Conservation (phyloP, 2,113 vertebrate genomes). For the Periophthalmodon schlosseri region DNA sequence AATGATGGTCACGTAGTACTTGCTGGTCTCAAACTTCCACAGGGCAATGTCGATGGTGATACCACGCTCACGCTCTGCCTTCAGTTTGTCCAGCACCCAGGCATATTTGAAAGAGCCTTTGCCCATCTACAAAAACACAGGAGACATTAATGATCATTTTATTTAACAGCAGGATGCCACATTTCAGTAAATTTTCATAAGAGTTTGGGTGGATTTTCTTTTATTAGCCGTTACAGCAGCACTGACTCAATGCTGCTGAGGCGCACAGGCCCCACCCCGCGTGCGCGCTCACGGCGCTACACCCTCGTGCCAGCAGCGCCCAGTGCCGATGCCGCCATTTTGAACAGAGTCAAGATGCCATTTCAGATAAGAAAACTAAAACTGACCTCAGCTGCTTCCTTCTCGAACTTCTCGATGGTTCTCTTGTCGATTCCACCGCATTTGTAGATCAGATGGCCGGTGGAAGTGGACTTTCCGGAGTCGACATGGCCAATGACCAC, state of each 20-base stretch:
- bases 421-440: slow-evolving; percentile 85
- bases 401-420: slow-evolving; percentile 86
- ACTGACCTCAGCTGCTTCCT: slow-evolving; percentile 82
- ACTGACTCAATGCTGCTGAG: not conserved
- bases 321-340: slow-evolving; percentile 76
- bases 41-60: slow-evolving; percentile 24
- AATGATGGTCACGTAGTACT: slow-evolving; percentile 4
- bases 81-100: slow-evolving; percentile 32
- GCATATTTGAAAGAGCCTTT: slow-evolving; percentile 25
- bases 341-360: slow-evolving; percentile 30
- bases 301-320: slow-evolving; percentile 50
- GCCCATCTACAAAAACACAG: slow-evolving; percentile 10
- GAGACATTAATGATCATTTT: not conserved
- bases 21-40: slow-evolving; percentile 18
- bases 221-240: not conserved
- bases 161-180: not conserved
- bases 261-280: slow-evolving; percentile 60
- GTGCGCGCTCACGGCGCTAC: slow-evolving; percentile 53
- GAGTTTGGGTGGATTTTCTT: not conserved
- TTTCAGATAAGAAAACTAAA: not conserved
- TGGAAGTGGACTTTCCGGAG: slow-evolving; percentile 84
- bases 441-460: slow-evolving; percentile 84
- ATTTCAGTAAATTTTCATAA: not conserved
- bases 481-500: slow-evolving; percentile 87
- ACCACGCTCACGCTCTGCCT: slow-evolving; percentile 17